A percentile compares a stretch with the other conserved stretches of the same genome.
phyloP scores from a whole-genome alignment of 2,113 vertebrate species.

The Oreamnos americanus region DNA sequence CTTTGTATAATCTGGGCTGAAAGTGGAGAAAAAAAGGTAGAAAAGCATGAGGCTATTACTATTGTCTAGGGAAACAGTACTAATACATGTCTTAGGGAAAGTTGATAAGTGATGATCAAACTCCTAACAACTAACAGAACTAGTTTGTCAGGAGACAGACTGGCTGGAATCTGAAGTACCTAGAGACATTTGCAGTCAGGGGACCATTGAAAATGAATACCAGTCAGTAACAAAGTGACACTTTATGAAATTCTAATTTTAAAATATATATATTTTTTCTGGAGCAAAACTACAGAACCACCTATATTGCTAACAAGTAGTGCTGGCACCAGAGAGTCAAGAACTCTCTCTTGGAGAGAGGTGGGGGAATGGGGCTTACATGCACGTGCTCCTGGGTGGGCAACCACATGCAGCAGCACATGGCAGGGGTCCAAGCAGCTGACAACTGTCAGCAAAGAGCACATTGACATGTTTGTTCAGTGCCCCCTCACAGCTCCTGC shows the following conservation, averaged over 20 bases:
- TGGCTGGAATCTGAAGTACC: not conserved
- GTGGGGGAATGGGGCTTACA: not conserved
- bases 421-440: slow-evolving; percentile 7
- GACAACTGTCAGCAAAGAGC: slow-evolving; percentile 50
- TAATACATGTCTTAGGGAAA: not conserved
- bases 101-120: not conserved
- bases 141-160: not conserved
- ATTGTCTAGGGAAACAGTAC: not conserved
- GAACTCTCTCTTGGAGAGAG: not conserved
- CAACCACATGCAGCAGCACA: not conserved
- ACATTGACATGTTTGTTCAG: slow-evolving; percentile 41
- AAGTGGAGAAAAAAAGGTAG: not conserved
- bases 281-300: not conserved
- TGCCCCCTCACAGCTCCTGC: slow-evolving; percentile 37
- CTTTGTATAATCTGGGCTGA: not conserved
- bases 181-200: not conserved
- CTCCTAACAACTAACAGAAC: not conserved
- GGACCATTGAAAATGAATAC: not conserved
- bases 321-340: not conserved
- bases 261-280: not conserved
- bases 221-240: not conserved
- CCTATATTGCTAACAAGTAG: not conserved
- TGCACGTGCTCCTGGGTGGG: not conserved
- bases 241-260: not conserved
- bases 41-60: not conserved